phyloP scores from a whole-genome alignment of 2,888 invertebrate genomes.

The Crossocerus cetratus region DNA sequence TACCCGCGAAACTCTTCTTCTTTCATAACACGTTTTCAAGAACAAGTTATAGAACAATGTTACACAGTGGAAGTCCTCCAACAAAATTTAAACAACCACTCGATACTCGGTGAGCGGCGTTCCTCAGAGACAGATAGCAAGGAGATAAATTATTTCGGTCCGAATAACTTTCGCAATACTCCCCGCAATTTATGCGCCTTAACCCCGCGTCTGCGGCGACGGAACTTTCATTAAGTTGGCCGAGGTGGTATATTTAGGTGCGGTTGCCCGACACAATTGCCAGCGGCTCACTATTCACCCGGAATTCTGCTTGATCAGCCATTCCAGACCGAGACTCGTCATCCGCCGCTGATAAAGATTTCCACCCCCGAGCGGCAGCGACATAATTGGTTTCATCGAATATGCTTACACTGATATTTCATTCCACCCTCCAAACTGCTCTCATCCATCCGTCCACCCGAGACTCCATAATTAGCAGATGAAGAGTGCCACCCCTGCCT shows the following conservation, averaged over 20 bases:
- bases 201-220: conserved; percentile 31
- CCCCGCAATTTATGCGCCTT: conserved; percentile 19
- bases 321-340: conserved; percentile 42
- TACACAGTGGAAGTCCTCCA: no score
- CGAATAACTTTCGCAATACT: no score
- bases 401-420: conserved; percentile 52
- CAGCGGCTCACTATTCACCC: conserved; percentile 55
- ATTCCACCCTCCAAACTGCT: conserved; percentile 40
- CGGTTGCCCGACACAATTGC: background rate
- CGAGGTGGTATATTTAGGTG: conserved; percentile 24
- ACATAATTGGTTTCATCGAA: conserved; percentile 66
- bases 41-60: no score
- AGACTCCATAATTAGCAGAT: background rate
- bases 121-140: no score
- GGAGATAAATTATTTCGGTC: no score
- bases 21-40: no score
- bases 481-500: background rate
- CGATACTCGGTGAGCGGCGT: no score
- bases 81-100: no score
- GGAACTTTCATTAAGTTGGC: conserved; percentile 59
- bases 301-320: conserved; percentile 66
- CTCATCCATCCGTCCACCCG: background rate
- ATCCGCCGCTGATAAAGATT: no score
- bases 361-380: conserved; percentile 21
- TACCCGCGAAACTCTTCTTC: no score